Base-by-base conservation (phyloP, 2,113 vertebrate genomes). In the Acanthochromis polyacanthus region DNA sequence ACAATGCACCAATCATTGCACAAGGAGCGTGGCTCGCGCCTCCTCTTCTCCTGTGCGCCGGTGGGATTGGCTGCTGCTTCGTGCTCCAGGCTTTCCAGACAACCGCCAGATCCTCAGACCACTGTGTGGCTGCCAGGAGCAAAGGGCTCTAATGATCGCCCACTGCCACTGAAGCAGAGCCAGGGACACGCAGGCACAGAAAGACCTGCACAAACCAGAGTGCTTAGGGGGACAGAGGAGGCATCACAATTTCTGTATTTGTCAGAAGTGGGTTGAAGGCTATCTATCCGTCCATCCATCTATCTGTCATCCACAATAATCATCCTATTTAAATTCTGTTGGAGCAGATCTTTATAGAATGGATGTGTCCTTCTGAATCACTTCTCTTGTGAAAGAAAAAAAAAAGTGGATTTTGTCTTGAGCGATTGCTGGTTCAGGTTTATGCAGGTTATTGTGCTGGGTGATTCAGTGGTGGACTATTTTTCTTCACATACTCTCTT, bases 61-160 rank as follows among this genome's bases (percentile, higher is more conserved):
- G 46, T 22, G 85, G 88, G 89, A 92, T 80, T 87, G 81, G 86
- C 83, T 79, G 78, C 72, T 20, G 78, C 66, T 81, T 64, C 3
- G 11, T 40, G 66, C 61, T 78, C 76, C n/a, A 28, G 51, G 75
- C 85, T 79, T 82, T 71, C 52, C 90, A 78, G 74, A 68, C 67
- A 77, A 63, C 74, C 66, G 85, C 58, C 70, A 57, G 78, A 71
- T 84, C 87, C 74, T 66, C 22, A 12, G 77, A 88, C 80, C 52
- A 75, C 60, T 66, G 82, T 75, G 40, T 2, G 23, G 52, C 58
- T 78, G 89, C 80, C 82, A 77, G 82, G 55, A 79, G 77, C 68
- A 82, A 75, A 88, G 25, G 65, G 66, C 83, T 85, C 80, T 86
- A 91, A 90, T 86, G 87, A 89, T 84, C 51, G 55, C 75, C 73